Percentiles rank a stretch among this genome's conserved stretches.
Evolutionary conservation across 2,888 invertebrate species (phyloP).

Genomic region (Tridacna gigas): DNA sequence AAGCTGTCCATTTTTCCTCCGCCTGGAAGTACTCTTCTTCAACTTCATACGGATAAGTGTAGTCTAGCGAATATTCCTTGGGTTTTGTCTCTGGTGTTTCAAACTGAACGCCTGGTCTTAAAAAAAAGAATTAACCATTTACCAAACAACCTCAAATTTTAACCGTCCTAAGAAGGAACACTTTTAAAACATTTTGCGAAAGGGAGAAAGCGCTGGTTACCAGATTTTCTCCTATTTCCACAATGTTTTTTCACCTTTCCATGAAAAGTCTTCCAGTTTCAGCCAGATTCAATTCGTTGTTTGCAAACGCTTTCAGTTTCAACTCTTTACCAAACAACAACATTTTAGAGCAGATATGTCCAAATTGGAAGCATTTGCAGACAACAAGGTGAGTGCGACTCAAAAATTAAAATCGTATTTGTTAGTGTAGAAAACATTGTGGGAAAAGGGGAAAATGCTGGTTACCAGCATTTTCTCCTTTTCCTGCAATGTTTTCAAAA

Average conservation of each 20-base stretch:
- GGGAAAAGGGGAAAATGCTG: no score
- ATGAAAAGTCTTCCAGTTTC: no score
- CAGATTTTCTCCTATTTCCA: neutral
- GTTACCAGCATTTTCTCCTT: no score
- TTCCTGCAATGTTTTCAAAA: no score
- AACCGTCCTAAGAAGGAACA: neutral
- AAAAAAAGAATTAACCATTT: conserved; percentile 28
- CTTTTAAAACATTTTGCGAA: neutral
- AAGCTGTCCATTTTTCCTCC: conserved; percentile 86
- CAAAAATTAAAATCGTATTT: no score
- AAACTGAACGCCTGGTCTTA: conserved; percentile 72
- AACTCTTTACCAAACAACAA: no score
- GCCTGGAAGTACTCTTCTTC: conserved; percentile 84
- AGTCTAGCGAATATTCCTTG: conserved; percentile 52
- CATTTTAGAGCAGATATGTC: no score
- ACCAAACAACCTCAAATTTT: neutral
- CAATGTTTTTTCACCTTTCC: neutral
- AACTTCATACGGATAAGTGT: conserved; percentile 59
- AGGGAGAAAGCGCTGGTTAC: neutral
- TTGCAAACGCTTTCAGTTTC: no score
- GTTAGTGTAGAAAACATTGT: no score
- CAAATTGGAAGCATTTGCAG: no score
- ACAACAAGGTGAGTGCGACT: no score
- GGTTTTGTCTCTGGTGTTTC: conserved; percentile 71
- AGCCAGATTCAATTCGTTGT: no score